Evolutionary conservation across 2,113 vertebrate species (phyloP), one percentile per base, ranked within the genome.

Genomic region (Anthoscopus minutus): DNA sequence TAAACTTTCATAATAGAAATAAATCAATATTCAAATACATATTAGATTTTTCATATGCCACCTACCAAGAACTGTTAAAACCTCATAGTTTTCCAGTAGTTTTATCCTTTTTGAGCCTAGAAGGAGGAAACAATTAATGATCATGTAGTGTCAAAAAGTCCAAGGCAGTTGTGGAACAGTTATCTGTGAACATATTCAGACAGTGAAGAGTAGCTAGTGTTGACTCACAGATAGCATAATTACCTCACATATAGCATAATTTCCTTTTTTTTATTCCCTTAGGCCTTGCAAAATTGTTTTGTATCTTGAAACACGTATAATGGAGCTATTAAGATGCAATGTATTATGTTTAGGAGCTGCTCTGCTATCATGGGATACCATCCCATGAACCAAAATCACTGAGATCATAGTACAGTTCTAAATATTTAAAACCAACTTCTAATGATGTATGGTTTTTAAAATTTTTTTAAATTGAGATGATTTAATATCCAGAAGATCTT

Each of bases 301-400:
- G 61, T 92, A 45, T 78, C 88, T 76, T 93, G 50, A 91, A 95
- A 77, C 84, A 65, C 84, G 31, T 50, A 91, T 96, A 96, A 94
- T 95, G 80, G 88, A 85, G 50, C 78, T 86, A 48, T 96, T 96
- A 91, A 95, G 93, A 48, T 93, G 66, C 31, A 93, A 31, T 81
- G 44, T 77, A 53, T 87, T 94, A 67, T 44, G 62, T 87, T 95
- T 65, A 87, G 65, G 73, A 92, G n/a, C 69, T 78, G 54, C 20
- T 22, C 12, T 79, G 37, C 40, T 93, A 33, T 78, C 73, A 47
- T 81, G 81, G 69, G 80, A 65, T 87, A 76, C n/a, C 33, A 76
- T n/a, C 22, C 53, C 72, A 17, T 84, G 77, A 92, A 67, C 57
- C 19, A 24, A 72, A 90, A 81, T 87, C 48, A 38, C 22, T 48